A percentile compares a stretch with the other conserved stretches of the same genome.
Evolutionary conservation across 2,113 vertebrate species (phyloP).

Genomic region (Redunca redunca): DNA sequence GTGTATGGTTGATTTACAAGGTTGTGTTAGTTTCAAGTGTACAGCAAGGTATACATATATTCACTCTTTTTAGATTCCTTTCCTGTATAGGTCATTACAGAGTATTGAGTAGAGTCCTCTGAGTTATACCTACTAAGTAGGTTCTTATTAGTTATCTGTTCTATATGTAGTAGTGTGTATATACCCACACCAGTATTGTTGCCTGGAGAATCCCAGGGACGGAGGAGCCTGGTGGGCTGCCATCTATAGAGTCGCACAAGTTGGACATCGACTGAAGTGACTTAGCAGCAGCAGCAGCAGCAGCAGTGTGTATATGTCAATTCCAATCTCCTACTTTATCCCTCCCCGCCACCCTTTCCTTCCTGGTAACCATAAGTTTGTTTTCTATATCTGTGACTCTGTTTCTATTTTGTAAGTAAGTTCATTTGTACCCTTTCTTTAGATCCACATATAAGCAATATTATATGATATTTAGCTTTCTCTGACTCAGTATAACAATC

Average conservation of each 20-base stretch:
- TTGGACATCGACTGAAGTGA: too few species aligned
- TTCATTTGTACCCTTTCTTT: background rate
- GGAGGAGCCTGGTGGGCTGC: background rate
- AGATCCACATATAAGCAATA: background rate
- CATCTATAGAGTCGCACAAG: background rate
- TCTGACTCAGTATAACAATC: background rate
- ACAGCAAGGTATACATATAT: background rate
- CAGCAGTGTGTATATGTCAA: background rate
- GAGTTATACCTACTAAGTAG: background rate
- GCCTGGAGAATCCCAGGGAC: background rate
- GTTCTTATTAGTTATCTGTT: background rate
- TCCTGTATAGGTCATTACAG: background rate
- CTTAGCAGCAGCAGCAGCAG: too few species aligned
- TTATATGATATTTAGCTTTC: background rate
- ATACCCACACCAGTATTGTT: background rate
- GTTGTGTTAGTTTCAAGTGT: background rate
- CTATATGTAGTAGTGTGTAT: background rate
- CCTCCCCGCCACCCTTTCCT: background rate
- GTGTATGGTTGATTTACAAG: background rate
- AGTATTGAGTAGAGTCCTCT: background rate
- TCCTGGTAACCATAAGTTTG: background rate
- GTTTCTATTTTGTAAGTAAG: background rate
- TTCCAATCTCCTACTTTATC: background rate
- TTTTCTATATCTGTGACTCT: background rate
- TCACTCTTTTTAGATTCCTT: background rate